Percentiles rank a stretch among this genome's conserved stretches.
Conservation (phyloP, 92 coral and sea anemone genomes). For the Zoanthus solanderi region DNA sequence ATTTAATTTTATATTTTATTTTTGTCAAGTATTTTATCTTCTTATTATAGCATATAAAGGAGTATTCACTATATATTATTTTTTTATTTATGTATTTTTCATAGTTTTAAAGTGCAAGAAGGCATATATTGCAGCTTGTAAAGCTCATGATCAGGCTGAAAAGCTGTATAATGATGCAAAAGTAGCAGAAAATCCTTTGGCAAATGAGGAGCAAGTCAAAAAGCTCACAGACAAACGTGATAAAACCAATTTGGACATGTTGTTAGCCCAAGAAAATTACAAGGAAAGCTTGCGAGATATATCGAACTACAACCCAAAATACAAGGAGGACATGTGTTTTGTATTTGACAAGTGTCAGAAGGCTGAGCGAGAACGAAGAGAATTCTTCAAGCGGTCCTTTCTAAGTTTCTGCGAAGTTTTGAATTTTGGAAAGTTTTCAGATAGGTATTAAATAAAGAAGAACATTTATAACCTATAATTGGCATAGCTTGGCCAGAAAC, state of each 20-base stretch:
- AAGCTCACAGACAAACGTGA: conserved; percentile 80
- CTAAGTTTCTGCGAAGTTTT: conserved; percentile 65
- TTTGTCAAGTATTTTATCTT: no score
- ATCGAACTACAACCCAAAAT: conserved; percentile 83
- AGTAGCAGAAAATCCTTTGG: conserved; percentile 51
- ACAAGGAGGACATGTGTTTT: conserved; percentile 87
- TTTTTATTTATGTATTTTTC: not conserved
- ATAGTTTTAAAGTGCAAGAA: conserved; percentile 81
- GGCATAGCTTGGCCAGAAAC: conserved; percentile 15
- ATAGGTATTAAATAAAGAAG: conserved; percentile 50
- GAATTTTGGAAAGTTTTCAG: conserved; percentile 64
- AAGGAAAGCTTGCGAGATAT: conserved; percentile 86
- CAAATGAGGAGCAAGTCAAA: conserved; percentile 83
- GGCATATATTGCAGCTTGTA: conserved; percentile 83
- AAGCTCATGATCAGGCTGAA: conserved; percentile 80
- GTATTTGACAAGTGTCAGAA: conserved; percentile 84
- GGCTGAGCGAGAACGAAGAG: conserved; percentile 78
- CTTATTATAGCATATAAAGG: no score
- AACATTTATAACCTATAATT: no score
- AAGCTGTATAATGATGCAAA: conserved; percentile 67
- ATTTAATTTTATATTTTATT: no score
- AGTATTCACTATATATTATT: no score
- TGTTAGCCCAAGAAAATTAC: conserved; percentile 65
- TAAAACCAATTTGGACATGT: conserved; percentile 69
- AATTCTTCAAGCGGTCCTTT: conserved; percentile 76